Conservation (phyloP, 1,140 invertebrate species). For the Globodera rostochiensis region DNA sequence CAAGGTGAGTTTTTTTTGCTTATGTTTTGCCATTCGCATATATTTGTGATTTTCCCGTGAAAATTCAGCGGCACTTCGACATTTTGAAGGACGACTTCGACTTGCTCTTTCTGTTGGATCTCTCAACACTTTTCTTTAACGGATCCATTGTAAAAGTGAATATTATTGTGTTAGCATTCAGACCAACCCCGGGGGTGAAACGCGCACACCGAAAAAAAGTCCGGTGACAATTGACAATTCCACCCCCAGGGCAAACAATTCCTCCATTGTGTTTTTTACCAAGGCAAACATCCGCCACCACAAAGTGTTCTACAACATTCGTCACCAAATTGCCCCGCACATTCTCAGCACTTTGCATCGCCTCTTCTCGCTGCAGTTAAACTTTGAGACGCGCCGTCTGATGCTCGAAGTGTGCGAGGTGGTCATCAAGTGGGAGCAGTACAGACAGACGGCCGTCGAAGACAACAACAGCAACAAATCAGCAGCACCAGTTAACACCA, state of each 20-base stretch:
- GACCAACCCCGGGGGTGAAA: too few species aligned
- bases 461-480: constrained; percentile 23
- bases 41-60: not conserved
- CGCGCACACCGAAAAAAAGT: too few species aligned
- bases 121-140: not conserved
- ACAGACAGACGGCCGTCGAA: constrained; percentile 42
- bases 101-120: constrained; percentile 64
- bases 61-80: constrained; percentile 89
- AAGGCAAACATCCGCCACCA: constrained; percentile 81
- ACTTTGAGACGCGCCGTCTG: constrained; percentile 79
- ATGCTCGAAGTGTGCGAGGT: constrained; percentile 96
- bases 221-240: constrained; percentile 14
- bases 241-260: not conserved
- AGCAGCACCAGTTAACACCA: too few species aligned
- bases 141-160: not conserved
- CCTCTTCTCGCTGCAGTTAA: constrained; percentile 34
- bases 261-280: constrained; percentile 25
- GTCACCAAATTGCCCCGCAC: constrained; percentile 81
- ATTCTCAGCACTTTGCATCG: constrained; percentile 43
- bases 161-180: not conserved
- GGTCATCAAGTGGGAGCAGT: constrained; percentile 89
- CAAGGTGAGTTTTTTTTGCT: constrained; percentile 66
- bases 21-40: not conserved
- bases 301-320: constrained; percentile 68
- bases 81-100: constrained; percentile 99